Evolutionary conservation across 2,113 vertebrate species (phyloP).

Genomic region (Tenebrosternarchus preto): DNA sequence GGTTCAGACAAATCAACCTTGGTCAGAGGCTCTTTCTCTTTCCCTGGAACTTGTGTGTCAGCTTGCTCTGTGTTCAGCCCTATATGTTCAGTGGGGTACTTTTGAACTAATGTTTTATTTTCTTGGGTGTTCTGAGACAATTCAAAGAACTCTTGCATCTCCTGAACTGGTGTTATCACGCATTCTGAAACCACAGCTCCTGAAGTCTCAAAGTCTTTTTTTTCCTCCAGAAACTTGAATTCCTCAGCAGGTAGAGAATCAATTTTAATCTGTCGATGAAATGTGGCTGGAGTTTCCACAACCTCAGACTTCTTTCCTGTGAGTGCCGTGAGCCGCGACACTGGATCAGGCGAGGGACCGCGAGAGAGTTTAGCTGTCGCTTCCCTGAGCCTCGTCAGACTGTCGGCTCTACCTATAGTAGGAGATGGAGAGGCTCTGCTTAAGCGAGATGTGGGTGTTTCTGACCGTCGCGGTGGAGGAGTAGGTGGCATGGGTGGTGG

Average conservation of each 20-base stretch:
- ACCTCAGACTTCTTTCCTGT: constrained; percentile 81
- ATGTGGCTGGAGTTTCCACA: constrained; percentile 78
- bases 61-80: constrained; percentile 68
- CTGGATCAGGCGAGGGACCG: constrained; percentile 67
- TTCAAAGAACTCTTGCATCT: constrained; percentile 73
- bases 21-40: constrained; percentile 67
- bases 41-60: constrained; percentile 54
- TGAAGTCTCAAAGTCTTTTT: constrained; percentile 21
- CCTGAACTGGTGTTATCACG: constrained; percentile 64
- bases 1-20: constrained; percentile 61
- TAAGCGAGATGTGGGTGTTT: constrained; percentile 69
- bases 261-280: constrained; percentile 82
- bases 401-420: constrained; percentile 78
- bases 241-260: constrained; percentile 63
- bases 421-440: constrained; percentile 75
- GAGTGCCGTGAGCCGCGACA: constrained; percentile 63
- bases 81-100: constrained; percentile 63
- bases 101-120: constrained; percentile 67
- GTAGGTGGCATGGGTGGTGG: constrained; percentile 71
- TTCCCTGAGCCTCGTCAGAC: constrained; percentile 82
- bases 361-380: constrained; percentile 81
- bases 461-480: constrained; percentile 68
- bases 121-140: constrained; percentile 71
- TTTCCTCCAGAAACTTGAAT: not conserved
- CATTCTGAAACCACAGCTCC: constrained; percentile 47